Base-by-base conservation (phyloP, 2,888 invertebrate genomes). In the Drosophila longiperda region DNA sequence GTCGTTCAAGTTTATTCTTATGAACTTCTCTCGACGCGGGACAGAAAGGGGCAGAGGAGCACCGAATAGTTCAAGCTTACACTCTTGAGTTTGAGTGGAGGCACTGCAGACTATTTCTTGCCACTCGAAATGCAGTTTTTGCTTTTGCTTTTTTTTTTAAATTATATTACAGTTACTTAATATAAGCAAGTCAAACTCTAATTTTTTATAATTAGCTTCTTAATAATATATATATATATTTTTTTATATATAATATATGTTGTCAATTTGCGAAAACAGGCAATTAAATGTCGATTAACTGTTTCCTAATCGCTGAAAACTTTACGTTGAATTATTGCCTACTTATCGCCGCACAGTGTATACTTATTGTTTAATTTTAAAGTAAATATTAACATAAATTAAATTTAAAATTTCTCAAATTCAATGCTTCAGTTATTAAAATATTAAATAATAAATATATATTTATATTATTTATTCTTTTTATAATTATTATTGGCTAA, bases 1-100 rank as follows among this genome's bases (percentile, higher is more conserved):
- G 71, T 66, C 68, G 63, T 67, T 73, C 66, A 80, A 80, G 65
- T 79, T 89, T 78, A 75, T 76, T 82, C 78, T 83, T 79, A 80
- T 71, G 78, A 79, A 73, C 72, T 69, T 62, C 55, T 68, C 55
- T 48, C 1, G 5, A 15, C 34, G 32, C 8, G 3, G 3, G 17
- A 20, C 23, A 2, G 6, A 20, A 5, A 36, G 26, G 12, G 15
- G 3, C 29, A 26, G 50, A 57, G 12, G 11, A 15, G 26, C 40
- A 11, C 3, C 50, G 36, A 45, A 26, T 48, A 38, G 53, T 42
- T 54, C 53, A 20, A 34, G 45, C 50, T 50, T 50, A 42, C 50
- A 52, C 64, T 26, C 40, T 74, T 23, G 32, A n/a, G 68, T 40
- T 33, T 34, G 20, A 53, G 38, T 33, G n/a, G 23, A 32, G 12